These are phyloP conservation scores for Nomia melanderi DNA, from an alignment of 1,140 invertebrate species.

Conservation along the genomic window DNA sequence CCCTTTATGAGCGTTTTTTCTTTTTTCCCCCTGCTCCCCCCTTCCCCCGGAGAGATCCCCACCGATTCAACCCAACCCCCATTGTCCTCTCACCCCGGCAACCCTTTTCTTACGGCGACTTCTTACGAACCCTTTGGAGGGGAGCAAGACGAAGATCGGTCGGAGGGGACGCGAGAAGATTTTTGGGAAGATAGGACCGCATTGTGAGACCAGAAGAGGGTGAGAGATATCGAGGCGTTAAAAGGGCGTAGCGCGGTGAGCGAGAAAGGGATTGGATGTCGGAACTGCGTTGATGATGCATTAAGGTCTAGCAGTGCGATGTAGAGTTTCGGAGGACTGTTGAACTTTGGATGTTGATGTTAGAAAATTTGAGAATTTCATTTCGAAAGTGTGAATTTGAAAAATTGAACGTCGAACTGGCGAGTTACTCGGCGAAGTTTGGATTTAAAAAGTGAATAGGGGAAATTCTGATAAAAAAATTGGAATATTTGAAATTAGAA, in stretches of 20 bases:
- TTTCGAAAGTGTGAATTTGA: too few relatives aligned
- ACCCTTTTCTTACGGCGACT: conserved; percentile 48
- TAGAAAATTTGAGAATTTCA: too few relatives aligned
- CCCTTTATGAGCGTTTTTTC: conserved; percentile 66
- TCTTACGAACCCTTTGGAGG: neutral
- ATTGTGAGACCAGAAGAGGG: neutral
- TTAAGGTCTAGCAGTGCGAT: too few relatives aligned
- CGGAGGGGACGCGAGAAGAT: neutral
- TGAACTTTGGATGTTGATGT: too few relatives aligned
- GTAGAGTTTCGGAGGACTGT: too few relatives aligned
- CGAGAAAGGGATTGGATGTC: neutral
- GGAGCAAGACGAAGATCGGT: neutral
- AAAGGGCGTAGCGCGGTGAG: neutral
- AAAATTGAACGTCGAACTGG: too few relatives aligned
- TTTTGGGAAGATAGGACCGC: conserved; percentile 4
- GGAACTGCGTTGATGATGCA: neutral
- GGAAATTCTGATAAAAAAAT: too few relatives aligned
- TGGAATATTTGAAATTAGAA: too few relatives aligned
- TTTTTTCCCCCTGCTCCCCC: too few relatives aligned
- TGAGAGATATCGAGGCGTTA: neutral
- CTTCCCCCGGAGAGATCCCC: conserved; percentile 48
- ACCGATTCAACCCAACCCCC: conserved; percentile 19
- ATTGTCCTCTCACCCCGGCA: conserved; percentile 59
- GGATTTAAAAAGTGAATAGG: too few relatives aligned
- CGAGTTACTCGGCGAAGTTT: too few relatives aligned